phyloP scores from a whole-genome alignment of 2,113 vertebrate species.

The Ciconia boyciana region DNA sequence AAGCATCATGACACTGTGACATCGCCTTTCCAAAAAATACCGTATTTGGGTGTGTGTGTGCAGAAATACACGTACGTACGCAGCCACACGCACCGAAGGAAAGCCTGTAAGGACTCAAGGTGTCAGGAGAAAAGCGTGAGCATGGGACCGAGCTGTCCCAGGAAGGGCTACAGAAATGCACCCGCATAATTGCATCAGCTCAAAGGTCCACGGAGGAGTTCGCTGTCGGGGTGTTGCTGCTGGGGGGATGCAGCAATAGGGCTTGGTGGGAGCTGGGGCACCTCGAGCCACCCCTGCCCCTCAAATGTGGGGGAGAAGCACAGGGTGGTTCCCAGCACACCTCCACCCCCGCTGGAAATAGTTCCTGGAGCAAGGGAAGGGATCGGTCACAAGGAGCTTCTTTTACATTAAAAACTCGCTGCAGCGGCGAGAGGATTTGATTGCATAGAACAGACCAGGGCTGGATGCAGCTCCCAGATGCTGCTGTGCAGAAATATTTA shows the following conservation, averaged over 20 bases:
- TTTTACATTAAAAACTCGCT: neutral
- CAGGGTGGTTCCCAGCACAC: neutral
- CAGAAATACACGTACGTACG: rapidly evolving
- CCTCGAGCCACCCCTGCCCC: rapidly evolving
- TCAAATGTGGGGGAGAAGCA: rapidly evolving
- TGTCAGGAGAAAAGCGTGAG: rapidly evolving
- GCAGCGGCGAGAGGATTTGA: neutral
- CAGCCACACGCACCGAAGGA: neutral
- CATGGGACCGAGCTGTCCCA: rapidly evolving
- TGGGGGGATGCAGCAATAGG: neutral
- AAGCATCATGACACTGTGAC: neutral
- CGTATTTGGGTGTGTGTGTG: rapidly evolving
- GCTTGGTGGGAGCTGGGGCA: neutral
- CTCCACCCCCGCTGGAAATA: neutral
- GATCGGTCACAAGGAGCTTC: neutral
- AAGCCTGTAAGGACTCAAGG: neutral
- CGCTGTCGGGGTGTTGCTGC: neutral
- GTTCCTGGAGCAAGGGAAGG: neutral
- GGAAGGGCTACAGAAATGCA: neutral
- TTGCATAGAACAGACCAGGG: neutral
- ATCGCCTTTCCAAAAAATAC: neutral
- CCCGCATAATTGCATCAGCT: rapidly evolving
- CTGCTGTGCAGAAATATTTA: neutral
- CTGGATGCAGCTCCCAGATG: neutral
- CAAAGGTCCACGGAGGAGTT: neutral